phyloP scores from a whole-genome alignment of 1,140 invertebrate genomes.

The Neoseiulus cucumeris region DNA sequence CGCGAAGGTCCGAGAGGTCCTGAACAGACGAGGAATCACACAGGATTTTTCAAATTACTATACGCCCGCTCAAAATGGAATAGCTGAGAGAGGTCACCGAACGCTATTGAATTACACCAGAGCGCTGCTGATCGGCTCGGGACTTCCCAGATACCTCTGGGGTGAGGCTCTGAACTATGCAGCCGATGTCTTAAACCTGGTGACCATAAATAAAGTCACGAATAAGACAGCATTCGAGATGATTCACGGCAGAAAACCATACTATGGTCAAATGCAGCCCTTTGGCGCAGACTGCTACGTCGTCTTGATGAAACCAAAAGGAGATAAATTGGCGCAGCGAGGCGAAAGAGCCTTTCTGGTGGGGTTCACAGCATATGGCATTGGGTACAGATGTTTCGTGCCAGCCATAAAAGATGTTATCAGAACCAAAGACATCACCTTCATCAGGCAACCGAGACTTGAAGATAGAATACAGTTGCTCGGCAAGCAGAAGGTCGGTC shows the following conservation, averaged over 20 bases:
- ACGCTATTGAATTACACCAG: conserved; percentile 14
- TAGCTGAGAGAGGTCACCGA: conserved; percentile 16
- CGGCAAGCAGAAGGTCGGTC: too few relatives aligned
- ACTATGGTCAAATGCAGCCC: not conserved
- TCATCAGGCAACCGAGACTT: conserved; percentile 21
- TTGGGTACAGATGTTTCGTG: not conserved
- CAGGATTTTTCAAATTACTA: too few relatives aligned
- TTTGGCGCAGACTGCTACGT: not conserved
- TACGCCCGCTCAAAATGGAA: conserved; percentile 16
- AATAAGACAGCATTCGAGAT: not conserved
- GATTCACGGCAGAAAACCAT: not conserved
- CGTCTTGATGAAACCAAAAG: not conserved
- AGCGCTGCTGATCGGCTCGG: conserved; percentile 15
- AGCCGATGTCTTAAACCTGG: conserved; percentile 18
- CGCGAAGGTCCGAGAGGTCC: not conserved
- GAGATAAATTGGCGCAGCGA: not conserved
- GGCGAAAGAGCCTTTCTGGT: not conserved
- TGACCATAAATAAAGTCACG: not conserved
- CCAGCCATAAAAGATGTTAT: not conserved
- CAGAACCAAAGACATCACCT: conserved; percentile 24
- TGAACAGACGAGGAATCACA: too few relatives aligned
- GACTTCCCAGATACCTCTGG: conserved; percentile 17
- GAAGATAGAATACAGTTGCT: too few relatives aligned
- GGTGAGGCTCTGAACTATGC: conserved; percentile 17
- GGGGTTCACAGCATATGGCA: not conserved